Evolutionary conservation across 2,888 invertebrate genomes (phyloP).

Genomic region (Uropetala carovei): DNA sequence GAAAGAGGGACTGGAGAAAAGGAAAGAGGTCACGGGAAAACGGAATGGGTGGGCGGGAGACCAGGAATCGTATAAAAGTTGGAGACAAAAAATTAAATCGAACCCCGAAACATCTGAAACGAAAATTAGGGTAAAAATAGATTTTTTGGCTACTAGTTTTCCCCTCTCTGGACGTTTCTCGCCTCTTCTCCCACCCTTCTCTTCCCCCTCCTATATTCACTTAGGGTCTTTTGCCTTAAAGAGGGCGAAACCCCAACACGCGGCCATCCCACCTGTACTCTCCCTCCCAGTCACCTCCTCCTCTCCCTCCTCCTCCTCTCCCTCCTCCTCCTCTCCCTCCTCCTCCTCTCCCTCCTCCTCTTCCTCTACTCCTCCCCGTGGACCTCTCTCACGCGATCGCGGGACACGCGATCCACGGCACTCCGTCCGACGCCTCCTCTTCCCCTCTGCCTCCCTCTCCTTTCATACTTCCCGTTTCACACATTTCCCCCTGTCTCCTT

Average conservation of each 20-base stretch:
- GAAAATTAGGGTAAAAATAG: conserved; percentile 7
- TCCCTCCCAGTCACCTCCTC: background rate
- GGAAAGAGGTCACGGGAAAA: background rate
- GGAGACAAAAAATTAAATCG: conserved; percentile 33
- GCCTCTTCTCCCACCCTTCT: background rate
- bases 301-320: background rate
- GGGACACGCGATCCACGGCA: background rate
- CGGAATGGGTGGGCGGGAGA: background rate
- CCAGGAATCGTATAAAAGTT: background rate
- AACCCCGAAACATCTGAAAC: conserved; percentile 23
- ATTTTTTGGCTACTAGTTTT: background rate
- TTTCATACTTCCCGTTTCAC: no score
- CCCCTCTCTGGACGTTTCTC: background rate
- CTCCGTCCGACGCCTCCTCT: no score
- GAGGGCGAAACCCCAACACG: conserved; percentile 50
- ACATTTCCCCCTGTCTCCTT: no score
- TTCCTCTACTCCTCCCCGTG: background rate
- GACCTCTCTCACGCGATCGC: background rate
- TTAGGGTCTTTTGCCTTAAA: conserved; percentile 40
- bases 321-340: background rate
- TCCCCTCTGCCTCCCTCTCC: no score
- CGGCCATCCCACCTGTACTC: background rate
- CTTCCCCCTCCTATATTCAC: conserved; percentile 36
- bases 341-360: background rate
- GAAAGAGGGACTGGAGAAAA: background rate